Conservation (phyloP, 2,888 invertebrate species). For the Parnassius smintheus region DNA sequence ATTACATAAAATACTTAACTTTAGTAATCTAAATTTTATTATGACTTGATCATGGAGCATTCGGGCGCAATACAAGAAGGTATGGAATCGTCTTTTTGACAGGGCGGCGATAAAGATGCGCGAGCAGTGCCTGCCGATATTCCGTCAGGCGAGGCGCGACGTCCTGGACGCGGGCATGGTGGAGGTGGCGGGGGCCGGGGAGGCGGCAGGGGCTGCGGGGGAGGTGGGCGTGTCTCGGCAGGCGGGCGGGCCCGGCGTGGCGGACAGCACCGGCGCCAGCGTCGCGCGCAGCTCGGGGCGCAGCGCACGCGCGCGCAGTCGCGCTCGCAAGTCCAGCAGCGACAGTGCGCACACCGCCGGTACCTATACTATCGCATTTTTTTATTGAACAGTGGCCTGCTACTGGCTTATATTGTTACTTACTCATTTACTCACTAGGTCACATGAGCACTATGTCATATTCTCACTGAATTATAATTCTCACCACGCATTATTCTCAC, state of each 20-base stretch:
- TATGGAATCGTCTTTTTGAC: too few relatives aligned
- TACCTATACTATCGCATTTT: conserved; percentile 18
- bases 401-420: too few relatives aligned
- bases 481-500: too few relatives aligned
- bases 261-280: conserved; percentile 18
- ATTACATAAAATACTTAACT: too few relatives aligned
- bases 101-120: conserved; percentile 93
- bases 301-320: conserved; percentile 29
- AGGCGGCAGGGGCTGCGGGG: conserved; percentile 31
- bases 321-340: conserved; percentile 34
- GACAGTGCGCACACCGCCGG: conserved; percentile 47
- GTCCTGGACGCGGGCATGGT: conserved; percentile 82
- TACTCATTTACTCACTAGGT: too few relatives aligned
- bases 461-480: too few relatives aligned
- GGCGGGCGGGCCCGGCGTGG: background rate
- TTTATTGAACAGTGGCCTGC: too few relatives aligned
- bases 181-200: conserved; percentile 51
- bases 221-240: background rate
- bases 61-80: too few relatives aligned
- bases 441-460: too few relatives aligned
- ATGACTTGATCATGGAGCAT: too few relatives aligned
- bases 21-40: too few relatives aligned
- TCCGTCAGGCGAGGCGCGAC: conserved; percentile 89
- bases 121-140: conserved; percentile 91
- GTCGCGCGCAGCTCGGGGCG: conserved; percentile 25